These are phyloP conservation scores for Scaptomyza reducta DNA, from an alignment of 2,888 invertebrate species.

Conservation along the genomic window DNA sequence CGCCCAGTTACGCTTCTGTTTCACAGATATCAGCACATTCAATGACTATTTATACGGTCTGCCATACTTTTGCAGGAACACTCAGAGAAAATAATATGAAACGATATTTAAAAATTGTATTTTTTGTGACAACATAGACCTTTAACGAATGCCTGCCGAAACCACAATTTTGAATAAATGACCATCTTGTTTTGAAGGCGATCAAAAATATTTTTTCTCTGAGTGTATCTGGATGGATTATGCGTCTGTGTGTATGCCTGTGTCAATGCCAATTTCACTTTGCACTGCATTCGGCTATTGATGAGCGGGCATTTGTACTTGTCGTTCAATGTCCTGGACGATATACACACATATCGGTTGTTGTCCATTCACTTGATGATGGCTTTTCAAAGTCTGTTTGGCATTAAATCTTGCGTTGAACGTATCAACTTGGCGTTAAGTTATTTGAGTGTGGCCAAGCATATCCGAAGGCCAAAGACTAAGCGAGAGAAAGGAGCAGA, in stretches of 20 bases:
- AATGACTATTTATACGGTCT: slow-evolving; percentile 50
- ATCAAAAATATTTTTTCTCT: background rate
- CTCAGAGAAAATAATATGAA: background rate
- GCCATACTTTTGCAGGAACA: background rate
- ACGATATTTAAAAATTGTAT: no score
- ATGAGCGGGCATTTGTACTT: slow-evolving; percentile 69
- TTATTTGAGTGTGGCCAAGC: slow-evolving; percentile 66
- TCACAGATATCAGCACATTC: slow-evolving; percentile 34
- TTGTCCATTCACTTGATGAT: slow-evolving; percentile 62
- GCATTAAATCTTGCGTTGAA: slow-evolving; percentile 63
- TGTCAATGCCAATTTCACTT: slow-evolving; percentile 61
- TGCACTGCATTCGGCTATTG: slow-evolving; percentile 55
- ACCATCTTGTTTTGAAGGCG: background rate
- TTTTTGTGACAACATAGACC: no score
- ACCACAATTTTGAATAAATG: no score
- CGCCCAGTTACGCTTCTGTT: slow-evolving; percentile 5
- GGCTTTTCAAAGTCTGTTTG: slow-evolving; percentile 66
- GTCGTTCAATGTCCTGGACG: slow-evolving; percentile 64
- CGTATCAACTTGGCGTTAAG: slow-evolving; percentile 65
- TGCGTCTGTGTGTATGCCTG: slow-evolving; percentile 16
- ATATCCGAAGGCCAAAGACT: slow-evolving; percentile 22
- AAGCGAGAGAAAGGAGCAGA: slow-evolving; percentile 16
- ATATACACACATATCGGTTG: slow-evolving; percentile 44
- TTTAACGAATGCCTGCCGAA: no score
- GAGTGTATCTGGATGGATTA: background rate